Evolutionary conservation across 2,113 vertebrate genomes (phyloP).

Genomic region (Sapayoa aenigma): DNA sequence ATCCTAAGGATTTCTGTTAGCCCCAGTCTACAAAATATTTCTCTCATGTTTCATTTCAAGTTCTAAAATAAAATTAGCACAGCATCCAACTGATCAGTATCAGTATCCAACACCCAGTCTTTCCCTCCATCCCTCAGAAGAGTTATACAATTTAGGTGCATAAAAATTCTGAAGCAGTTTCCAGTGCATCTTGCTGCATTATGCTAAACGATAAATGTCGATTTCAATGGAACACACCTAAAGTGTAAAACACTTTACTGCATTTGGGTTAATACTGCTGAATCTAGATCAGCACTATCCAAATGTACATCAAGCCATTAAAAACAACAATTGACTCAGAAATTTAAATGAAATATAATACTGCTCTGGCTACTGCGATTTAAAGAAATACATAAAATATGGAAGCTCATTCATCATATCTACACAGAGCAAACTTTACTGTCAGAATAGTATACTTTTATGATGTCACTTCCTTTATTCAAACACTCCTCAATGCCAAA

Average conservation of each 20-base stretch:
- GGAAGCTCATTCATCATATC: neutral
- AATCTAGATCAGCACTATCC: neutral
- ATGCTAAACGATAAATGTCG: neutral
- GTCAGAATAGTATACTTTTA: neutral
- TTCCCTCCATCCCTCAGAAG: neutral
- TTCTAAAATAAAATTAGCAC: neutral
- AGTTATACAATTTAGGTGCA: neutral
- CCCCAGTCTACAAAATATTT: neutral
- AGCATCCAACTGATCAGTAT: too few relatives aligned
- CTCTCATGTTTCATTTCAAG: neutral
- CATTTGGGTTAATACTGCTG: neutral
- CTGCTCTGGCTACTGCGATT: neutral
- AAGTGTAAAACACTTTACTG: neutral
- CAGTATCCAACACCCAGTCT: neutral
- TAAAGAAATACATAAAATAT: neutral
- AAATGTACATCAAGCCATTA: neutral
- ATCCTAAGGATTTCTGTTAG: neutral
- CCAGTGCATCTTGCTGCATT: neutral
- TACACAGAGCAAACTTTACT: neutral
- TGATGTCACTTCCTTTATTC: neutral
- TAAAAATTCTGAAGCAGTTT: slow-evolving; percentile 8
- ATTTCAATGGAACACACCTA: neutral
- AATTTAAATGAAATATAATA: neutral
- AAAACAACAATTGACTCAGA: neutral
- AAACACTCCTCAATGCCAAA: neutral